These are phyloP conservation scores for Harpagifer antarcticus DNA, from an alignment of 2,797 vertebrate species.

Conservation along the genomic window DNA sequence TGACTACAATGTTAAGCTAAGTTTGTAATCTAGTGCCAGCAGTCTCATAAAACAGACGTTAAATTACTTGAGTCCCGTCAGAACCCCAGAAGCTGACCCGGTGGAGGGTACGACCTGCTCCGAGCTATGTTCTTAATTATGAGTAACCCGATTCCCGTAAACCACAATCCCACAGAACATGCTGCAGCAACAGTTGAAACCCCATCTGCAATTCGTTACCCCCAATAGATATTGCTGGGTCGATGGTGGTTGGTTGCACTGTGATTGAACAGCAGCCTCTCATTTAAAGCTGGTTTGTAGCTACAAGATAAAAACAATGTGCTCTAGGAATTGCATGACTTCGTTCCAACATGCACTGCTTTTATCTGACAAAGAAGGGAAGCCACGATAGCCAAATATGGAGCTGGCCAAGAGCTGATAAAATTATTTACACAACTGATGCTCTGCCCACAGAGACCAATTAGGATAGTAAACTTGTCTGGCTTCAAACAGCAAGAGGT, in stretches of 20 bases:
- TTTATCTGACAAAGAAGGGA: constrained; percentile 28
- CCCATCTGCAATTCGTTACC: constrained; percentile 50
- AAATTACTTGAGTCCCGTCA: constrained; percentile 10
- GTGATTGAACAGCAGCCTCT: constrained; percentile 43
- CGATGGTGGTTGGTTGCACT: constrained; percentile 15
- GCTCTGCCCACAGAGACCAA: constrained; percentile 63
- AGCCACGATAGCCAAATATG: constrained; percentile 15
- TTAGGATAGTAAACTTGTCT: constrained; percentile 66
- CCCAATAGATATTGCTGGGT: background rate
- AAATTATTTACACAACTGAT: constrained; percentile 65
- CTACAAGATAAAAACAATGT: constrained; percentile 34
- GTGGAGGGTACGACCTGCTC: constrained; percentile 21
- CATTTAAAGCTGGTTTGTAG: constrained; percentile 40
- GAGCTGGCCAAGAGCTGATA: constrained; percentile 34
- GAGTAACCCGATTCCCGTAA: constrained; percentile 52
- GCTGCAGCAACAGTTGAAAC: constrained; percentile 42
- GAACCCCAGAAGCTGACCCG: constrained; percentile 23
- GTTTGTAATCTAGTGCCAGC: constrained; percentile 1
- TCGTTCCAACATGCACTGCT: constrained; percentile 23
- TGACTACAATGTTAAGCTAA: constrained; percentile 2
- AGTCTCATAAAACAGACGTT: constrained; percentile 13
- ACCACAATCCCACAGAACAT: constrained; percentile 35
- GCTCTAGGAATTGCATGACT: constrained; percentile 31
- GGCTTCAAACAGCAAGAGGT: constrained; percentile 42
- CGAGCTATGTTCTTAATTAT: constrained; percentile 48